A percentile compares a stretch with the other conserved stretches of the same genome.
phyloP scores from a whole-genome alignment of 1,140 invertebrate species.

The Doryteuthis pealeii region DNA sequence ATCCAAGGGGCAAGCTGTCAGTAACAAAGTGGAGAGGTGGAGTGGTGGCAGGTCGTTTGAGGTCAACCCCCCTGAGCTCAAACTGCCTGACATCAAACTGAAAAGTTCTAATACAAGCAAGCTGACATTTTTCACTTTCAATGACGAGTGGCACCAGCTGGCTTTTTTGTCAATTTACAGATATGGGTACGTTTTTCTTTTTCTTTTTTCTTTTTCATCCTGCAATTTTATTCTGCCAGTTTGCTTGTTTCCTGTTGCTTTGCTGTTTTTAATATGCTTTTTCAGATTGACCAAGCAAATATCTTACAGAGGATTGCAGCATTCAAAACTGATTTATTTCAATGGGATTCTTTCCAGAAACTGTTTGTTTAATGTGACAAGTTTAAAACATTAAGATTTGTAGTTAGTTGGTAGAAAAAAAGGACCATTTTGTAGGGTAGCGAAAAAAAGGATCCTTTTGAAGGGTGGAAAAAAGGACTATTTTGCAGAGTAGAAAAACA shows the following conservation, averaged over 20 bases:
- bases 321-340: no score
- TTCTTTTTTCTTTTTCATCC: neutral
- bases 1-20: neutral
- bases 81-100: conserved; percentile 63
- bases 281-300: neutral
- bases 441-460: no score
- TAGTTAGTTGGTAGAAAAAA: no score
- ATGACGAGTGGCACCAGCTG: conserved; percentile 89
- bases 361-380: no score
- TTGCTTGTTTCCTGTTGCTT: neutral
- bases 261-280: neutral
- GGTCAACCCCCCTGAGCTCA: conserved; percentile 60
- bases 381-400: no score
- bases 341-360: no score
- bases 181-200: conserved; percentile 76
- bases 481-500: no score
- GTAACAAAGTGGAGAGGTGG: conserved; percentile 14
- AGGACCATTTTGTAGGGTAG: no score
- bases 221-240: no score
- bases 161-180: conserved; percentile 87
- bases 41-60: conserved; percentile 79
- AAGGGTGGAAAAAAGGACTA: no score
- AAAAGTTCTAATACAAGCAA: neutral
- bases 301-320: neutral
- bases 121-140: conserved; percentile 80